phyloP scores from a whole-genome alignment of 2,113 vertebrate species.

The Trichechus manatus region DNA sequence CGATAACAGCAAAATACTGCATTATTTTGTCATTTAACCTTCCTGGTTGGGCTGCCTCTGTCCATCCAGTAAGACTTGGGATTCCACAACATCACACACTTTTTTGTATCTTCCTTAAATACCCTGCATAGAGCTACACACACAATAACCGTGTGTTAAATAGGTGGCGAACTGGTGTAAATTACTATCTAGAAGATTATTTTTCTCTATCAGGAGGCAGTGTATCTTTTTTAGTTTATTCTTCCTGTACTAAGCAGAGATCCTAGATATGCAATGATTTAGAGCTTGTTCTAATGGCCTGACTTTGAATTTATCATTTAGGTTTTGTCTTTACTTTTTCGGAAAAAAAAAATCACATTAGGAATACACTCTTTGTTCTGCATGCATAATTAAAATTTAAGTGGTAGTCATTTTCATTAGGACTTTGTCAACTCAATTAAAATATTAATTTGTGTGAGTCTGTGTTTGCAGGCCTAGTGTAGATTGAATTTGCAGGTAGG shows the following conservation, averaged over 20 bases:
- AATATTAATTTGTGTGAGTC: constrained; percentile 70
- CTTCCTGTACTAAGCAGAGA: constrained; percentile 25
- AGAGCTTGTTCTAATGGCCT: constrained; percentile 54
- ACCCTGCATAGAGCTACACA: not conserved
- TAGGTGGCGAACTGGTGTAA: constrained; percentile 23
- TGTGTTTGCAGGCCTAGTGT: constrained; percentile 23
- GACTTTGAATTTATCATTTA: constrained; percentile 72
- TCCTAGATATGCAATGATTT: constrained; percentile 49
- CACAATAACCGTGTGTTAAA: constrained; percentile 49
- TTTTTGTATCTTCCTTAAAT: constrained; percentile 12
- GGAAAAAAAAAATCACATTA: constrained; percentile 33
- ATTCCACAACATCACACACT: not conserved
- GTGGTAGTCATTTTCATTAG: constrained; percentile 62
- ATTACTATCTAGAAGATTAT: constrained; percentile 45
- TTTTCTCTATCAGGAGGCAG: constrained; percentile 21
- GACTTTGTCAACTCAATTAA: constrained; percentile 72
- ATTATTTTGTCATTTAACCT: constrained; percentile 6
- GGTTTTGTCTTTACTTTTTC: constrained; percentile 47
- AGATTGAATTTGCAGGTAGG: constrained; percentile 68
- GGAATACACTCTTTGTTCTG: constrained; percentile 61
- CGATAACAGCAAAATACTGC: not conserved
- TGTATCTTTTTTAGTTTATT: constrained; percentile 57
- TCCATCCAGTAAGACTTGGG: not conserved
- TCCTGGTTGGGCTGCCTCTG: not conserved
- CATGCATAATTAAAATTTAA: constrained; percentile 72